phyloP scores from a whole-genome alignment of 2,888 invertebrate genomes.

The Pachycephus smyrnensis region DNA sequence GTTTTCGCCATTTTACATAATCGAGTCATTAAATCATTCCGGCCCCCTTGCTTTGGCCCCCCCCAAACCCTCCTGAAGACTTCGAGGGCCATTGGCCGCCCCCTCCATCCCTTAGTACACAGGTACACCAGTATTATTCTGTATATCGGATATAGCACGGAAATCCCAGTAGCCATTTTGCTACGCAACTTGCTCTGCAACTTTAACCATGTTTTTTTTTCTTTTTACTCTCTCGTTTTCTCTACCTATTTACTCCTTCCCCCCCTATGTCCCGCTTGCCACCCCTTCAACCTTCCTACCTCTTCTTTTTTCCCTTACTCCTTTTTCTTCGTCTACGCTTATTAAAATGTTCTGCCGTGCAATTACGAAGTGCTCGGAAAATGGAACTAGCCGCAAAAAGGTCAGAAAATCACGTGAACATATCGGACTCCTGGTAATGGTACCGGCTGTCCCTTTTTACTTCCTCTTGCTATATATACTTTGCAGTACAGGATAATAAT shows the following conservation, averaged over 20 bases:
- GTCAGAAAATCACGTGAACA: neutral
- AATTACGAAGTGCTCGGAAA: conserved; percentile 15
- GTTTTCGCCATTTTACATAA: conserved; percentile 26
- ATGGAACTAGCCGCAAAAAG: neutral
- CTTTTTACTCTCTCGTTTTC: conserved; percentile 9
- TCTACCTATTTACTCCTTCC: conserved; percentile 19
- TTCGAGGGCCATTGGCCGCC: neutral
- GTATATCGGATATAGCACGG: neutral
- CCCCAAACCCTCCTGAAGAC: neutral
- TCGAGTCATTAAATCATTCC: conserved; percentile 40
- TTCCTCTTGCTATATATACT: neutral
- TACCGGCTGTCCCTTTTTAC: neutral
- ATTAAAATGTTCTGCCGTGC: conserved; percentile 43
- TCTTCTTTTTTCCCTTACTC: conserved; percentile 25
- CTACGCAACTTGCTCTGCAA: conserved; percentile 15
- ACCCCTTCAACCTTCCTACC: conserved; percentile 12
- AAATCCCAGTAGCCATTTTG: neutral
- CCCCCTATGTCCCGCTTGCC: conserved; percentile 17
- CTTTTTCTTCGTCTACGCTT: conserved; percentile 31
- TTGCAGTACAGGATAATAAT: neutral
- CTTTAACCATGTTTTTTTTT: conserved; percentile 14
- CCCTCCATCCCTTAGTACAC: neutral
- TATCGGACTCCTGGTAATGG: neutral
- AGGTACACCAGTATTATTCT: neutral
- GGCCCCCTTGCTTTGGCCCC: conserved; percentile 26